Conservation (phyloP, 2,113 vertebrate species). For the Clarias batrachus region DNA sequence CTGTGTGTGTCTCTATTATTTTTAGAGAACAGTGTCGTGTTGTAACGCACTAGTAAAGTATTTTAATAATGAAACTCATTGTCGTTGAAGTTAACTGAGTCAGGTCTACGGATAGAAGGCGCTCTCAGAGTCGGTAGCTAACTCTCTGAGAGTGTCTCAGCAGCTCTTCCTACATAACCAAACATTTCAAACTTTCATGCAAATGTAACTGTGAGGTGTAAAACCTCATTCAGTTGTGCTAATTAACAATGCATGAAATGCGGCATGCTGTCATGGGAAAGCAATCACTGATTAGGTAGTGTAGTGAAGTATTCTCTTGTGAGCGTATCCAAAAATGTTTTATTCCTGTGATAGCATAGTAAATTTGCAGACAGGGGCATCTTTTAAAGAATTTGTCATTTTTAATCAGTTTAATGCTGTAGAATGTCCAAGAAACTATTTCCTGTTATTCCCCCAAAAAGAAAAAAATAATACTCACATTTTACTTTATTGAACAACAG, state of each 20-base stretch:
- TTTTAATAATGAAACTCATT: slow-evolving; percentile 16
- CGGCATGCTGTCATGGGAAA: not conserved
- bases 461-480: too few relatives aligned
- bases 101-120: not conserved
- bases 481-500: not conserved
- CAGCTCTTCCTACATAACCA: slow-evolving; percentile 28
- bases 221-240: too few relatives aligned
- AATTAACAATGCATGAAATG: not conserved
- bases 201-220: not conserved
- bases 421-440: not conserved
- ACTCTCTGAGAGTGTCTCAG: not conserved
- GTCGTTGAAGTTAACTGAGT: not conserved
- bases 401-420: not conserved
- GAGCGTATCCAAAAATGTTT: not conserved
- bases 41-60: not conserved
- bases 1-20: not conserved
- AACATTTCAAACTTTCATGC: slow-evolving; percentile 27
- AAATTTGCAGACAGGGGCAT: not conserved
- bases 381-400: not conserved
- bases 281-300: not conserved
- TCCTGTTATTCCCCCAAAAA: too few relatives aligned
- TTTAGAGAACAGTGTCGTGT: not conserved
- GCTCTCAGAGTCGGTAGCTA: not conserved
- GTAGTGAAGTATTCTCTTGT: not conserved
- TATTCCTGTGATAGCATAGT: not conserved